These are phyloP conservation scores for Promerops cafer DNA, from an alignment of 2,113 vertebrate genomes.

Conservation along the genomic window DNA sequence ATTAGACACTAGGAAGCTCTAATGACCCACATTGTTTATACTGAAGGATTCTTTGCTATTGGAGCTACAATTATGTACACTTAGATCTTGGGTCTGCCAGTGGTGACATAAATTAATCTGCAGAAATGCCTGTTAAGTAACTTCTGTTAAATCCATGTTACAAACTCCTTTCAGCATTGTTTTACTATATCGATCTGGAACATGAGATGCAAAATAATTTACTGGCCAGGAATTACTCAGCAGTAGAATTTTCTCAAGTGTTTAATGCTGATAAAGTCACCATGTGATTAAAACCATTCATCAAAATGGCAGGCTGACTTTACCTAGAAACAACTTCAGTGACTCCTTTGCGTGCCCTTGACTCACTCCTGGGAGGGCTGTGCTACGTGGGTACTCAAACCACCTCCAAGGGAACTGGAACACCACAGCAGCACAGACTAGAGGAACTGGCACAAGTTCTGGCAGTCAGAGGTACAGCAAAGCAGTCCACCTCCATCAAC, in stretches of 20 bases:
- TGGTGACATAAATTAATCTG: neutral
- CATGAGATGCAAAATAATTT: neutral
- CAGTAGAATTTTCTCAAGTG: neutral
- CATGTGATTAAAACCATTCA: neutral
- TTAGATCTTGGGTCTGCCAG: neutral
- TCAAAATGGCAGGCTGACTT: neutral
- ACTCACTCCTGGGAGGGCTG: neutral
- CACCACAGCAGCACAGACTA: neutral
- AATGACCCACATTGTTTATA: conserved; percentile 24
- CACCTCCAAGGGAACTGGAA: neutral
- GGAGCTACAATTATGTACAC: neutral
- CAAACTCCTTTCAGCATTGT: neutral
- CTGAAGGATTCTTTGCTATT: neutral
- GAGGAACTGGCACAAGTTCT: neutral
- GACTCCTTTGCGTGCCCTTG: neutral
- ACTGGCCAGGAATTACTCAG: neutral
- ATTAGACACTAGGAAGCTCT: conserved; percentile 1
- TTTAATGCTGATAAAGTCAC: neutral
- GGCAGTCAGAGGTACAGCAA: neutral
- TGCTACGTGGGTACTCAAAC: neutral
- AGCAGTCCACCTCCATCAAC: neutral
- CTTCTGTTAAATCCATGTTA: neutral
- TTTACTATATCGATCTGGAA: conserved; percentile 8
- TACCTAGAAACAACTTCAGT: neutral
- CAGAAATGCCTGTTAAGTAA: neutral